Conservation (phyloP, 2,797 vertebrate species). For the Leptoclinus maculatus region DNA sequence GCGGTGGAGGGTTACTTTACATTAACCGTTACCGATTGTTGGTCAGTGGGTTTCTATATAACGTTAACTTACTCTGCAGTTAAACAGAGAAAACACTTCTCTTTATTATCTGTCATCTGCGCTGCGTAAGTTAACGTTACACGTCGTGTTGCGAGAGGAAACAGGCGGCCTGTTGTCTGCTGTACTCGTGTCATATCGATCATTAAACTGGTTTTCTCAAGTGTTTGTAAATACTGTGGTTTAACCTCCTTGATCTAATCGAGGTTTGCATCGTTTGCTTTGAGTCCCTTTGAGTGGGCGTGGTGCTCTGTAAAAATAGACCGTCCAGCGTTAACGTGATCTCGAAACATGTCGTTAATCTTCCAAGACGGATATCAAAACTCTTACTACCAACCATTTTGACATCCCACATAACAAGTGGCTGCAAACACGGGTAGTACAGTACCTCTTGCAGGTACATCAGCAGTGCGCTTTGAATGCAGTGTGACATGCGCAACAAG, state of each 20-base stretch:
- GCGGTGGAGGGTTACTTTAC: not conserved
- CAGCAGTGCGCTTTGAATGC: slow-evolving; percentile 21
- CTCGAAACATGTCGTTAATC: slow-evolving; percentile 51
- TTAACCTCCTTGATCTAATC: not conserved
- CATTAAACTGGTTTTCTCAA: not conserved
- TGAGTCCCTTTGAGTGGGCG: slow-evolving; percentile 64
- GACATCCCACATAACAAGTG: not conserved
- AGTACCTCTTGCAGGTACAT: slow-evolving; percentile 2
- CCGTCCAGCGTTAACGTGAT: slow-evolving; percentile 50
- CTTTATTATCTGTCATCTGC: not conserved
- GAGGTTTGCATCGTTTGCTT: slow-evolving; percentile 30
- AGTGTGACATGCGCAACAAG: slow-evolving; percentile 72
- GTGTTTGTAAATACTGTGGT: not conserved
- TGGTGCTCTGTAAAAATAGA: slow-evolving; percentile 70
- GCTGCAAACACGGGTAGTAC: slow-evolving; percentile 20
- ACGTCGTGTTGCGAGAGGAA: not conserved
- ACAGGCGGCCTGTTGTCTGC: not conserved
- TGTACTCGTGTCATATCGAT: not conserved
- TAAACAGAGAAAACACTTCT: not conserved
- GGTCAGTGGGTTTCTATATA: not conserved
- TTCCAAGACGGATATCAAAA: slow-evolving; percentile 16
- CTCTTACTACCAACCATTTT: slow-evolving; percentile 17
- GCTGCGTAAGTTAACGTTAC: slow-evolving; percentile 1
- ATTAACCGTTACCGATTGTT: not conserved
- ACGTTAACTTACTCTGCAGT: too few relatives aligned